A percentile compares a stretch with the other conserved stretches of the same genome.
Conservation (phyloP, 2,113 vertebrate species). For the Amphiprion ocellaris region DNA sequence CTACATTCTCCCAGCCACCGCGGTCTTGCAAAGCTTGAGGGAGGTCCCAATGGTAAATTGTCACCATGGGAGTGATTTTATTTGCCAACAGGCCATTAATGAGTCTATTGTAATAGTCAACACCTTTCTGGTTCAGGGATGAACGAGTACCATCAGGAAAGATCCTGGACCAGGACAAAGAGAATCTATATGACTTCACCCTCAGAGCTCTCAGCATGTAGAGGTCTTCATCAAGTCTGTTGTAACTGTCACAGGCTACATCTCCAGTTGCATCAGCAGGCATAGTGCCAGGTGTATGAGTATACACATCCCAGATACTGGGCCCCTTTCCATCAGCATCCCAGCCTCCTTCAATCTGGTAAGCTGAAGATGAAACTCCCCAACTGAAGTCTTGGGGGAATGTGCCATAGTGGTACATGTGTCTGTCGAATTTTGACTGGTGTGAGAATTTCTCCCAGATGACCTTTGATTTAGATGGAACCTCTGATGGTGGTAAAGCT, state of each 20-base stretch:
- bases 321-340: conserved; percentile 95
- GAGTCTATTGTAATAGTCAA: conserved; percentile 88
- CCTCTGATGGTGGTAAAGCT: conserved; percentile 85
- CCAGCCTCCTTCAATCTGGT: conserved; percentile 97
- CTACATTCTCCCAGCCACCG: conserved; percentile 88
- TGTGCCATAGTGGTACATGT: conserved; percentile 89
- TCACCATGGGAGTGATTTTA: conserved; percentile 76
- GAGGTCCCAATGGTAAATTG: conserved; percentile 97
- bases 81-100: conserved; percentile 80
- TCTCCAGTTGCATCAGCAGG: conserved; percentile 88
- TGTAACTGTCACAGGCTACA: conserved; percentile 94
- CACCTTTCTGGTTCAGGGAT: conserved; percentile 87
- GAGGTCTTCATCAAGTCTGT: conserved; percentile 91
- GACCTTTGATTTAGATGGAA: conserved; percentile 89
- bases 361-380: conserved; percentile 93
- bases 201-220: conserved; percentile 86
- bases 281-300: conserved; percentile 90
- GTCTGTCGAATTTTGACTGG: conserved; percentile 88
- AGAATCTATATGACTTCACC: conserved; percentile 94
- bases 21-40: conserved; percentile 92
- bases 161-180: conserved; percentile 93
- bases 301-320: conserved; percentile 95
- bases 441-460: conserved; percentile 93
- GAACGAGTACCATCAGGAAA: conserved; percentile 92
- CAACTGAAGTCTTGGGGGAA: conserved; percentile 88